These are phyloP conservation scores for Cyanoliseus patagonus DNA, from an alignment of 2,113 vertebrate species.

Conservation along the genomic window DNA sequence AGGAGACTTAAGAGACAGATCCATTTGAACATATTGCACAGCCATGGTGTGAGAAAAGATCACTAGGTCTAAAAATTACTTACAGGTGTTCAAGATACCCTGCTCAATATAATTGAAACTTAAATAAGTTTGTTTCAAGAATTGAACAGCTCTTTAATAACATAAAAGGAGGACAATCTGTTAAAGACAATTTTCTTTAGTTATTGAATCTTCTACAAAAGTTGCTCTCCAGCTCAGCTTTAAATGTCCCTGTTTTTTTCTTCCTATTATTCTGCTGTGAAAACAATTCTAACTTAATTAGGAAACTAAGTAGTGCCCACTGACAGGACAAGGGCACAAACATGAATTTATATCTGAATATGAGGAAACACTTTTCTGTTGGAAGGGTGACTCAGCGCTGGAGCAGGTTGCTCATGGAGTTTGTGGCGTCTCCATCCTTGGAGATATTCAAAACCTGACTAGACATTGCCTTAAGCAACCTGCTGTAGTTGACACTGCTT, in stretches of 20 bases:
- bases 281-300: background rate
- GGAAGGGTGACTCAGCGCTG: background rate
- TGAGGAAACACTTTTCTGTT: background rate
- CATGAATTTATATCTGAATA: background rate
- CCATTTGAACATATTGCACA: background rate
- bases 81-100: background rate
- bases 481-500: background rate
- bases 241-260: background rate
- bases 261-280: background rate
- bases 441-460: background rate
- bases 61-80: background rate
- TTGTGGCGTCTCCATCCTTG: background rate
- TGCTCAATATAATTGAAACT: background rate
- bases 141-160: background rate
- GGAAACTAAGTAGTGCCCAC: background rate
- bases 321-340: background rate
- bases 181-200: background rate
- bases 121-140: background rate
- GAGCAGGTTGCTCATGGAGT: background rate
- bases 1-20: background rate
- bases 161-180: background rate
- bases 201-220: background rate
- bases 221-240: background rate
- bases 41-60: background rate
- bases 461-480: background rate